These are phyloP conservation scores for Osedax frankpressi DNA, from an alignment of 2,888 invertebrate genomes.

Conservation along the genomic window DNA sequence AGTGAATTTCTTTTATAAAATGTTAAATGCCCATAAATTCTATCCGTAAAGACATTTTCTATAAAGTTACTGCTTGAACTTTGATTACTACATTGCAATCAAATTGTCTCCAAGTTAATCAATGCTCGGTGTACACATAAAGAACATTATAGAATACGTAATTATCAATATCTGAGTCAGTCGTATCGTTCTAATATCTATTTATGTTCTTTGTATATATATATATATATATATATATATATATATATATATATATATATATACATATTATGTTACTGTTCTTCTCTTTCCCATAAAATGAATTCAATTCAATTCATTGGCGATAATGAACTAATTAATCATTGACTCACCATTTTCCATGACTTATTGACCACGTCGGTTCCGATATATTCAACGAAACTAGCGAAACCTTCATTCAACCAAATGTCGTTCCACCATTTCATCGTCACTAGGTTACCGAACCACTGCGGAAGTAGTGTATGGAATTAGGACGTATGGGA, in stretches of 20 bases:
- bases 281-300: no score
- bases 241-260: neutral
- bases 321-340: no score
- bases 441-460: constrained; percentile 64
- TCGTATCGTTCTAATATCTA: neutral
- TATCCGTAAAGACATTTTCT: no score
- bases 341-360: constrained; percentile 64
- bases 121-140: no score
- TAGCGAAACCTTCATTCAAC: constrained; percentile 86
- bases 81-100: no score
- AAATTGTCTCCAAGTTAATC: no score
- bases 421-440: constrained; percentile 70
- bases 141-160: no score
- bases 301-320: no score
- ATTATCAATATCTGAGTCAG: neutral
- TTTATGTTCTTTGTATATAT: neutral
- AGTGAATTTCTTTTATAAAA: no score
- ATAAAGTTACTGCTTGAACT: no score
- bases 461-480: constrained; percentile 44
- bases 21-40: no score
- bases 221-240: neutral
- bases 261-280: neutral
- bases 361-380: constrained; percentile 58
- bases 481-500: no score
- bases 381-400: constrained; percentile 66